Conservation (phyloP, 64 coral and sea anemone species). For the Pocillopora verrucosa region DNA sequence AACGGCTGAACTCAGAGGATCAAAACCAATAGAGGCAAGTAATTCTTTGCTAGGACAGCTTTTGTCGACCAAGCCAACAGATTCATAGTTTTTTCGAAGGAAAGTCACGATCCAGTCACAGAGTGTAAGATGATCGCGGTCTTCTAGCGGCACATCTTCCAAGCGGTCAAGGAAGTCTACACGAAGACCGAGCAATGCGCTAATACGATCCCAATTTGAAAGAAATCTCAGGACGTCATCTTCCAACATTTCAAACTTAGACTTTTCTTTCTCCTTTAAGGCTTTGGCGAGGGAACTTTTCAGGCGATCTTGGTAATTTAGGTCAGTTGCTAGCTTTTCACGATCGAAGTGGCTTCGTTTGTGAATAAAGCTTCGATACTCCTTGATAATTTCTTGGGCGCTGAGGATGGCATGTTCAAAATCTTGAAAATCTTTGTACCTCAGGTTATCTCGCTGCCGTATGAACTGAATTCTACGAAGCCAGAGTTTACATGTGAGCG, state of each 20-base stretch:
- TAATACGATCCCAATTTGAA: neutral
- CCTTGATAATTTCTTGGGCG: neutral
- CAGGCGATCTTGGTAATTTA: neutral
- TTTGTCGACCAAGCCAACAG: neutral
- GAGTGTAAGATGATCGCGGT: neutral
- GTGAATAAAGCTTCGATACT: neutral
- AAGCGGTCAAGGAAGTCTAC: constrained; percentile 15
- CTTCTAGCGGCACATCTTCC: neutral
- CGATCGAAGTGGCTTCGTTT: neutral
- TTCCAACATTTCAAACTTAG: neutral
- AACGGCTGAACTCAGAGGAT: neutral
- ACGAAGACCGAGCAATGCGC: neutral
- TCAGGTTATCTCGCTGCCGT: neutral
- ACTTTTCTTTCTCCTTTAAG: constrained; percentile 6
- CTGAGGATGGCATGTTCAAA: constrained; percentile 19
- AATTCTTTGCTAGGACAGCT: neutral
- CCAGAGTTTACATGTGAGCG: constrained; percentile 7
- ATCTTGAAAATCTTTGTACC: neutral
- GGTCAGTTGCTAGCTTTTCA: neutral
- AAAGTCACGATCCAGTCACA: constrained; percentile 4
- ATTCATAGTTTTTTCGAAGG: neutral
- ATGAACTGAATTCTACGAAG: neutral
- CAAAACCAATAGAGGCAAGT: constrained; percentile 34
- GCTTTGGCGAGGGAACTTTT: no score
- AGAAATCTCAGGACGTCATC: neutral